Base-by-base conservation (phyloP, 2,797 vertebrate species). In the Hippopotamyrus pictus region DNA sequence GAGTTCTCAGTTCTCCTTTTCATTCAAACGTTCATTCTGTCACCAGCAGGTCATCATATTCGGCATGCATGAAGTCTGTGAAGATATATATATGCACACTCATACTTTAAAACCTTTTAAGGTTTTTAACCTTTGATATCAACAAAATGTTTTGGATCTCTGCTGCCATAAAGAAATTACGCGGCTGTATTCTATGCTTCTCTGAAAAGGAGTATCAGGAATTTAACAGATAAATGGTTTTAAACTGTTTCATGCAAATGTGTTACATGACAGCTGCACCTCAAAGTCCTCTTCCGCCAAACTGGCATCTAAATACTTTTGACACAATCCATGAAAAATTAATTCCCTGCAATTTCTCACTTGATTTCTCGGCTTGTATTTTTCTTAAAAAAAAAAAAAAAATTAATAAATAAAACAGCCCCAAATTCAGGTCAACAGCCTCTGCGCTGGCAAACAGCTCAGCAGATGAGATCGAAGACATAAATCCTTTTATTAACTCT, bases 401-500 rank as follows among this genome's bases (percentile, higher is more conserved):
- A 88, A 69, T 69, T 12, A 50, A 83, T 76, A 87, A 87, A 33
- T 83, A 76, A 48, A 19, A 82, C 57, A 11, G 62, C 90, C 90
- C 89, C 86, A 91, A 90, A 91, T 90, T 25, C 51, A 83, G 82
- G 88, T 65, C 9, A 82, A 89, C 54, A 88, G 90, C 86, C 91
- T 91, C 85, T 85, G 73, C 90, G 91, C 91, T 93, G 95, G 93
- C 95, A 95, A 95, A 95, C 92, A 95, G 93, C 92, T 90, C 93
- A 93, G 93, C 95, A 96, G 94, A 96, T 95, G 95, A 96, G 93
- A 92, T 91, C 90, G 92, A 92, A 94, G 94, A 94, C 93, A 93
- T 93, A 96, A 96, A 96, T 95, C 95, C 95, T 93, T 96, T 96
- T 95, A 96, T 96, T 95, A 94, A 94, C 93, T 94, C 93, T 94